Base-by-base conservation (phyloP, 2,888 invertebrate species). In the Marasmarcha lunaedactyla region DNA sequence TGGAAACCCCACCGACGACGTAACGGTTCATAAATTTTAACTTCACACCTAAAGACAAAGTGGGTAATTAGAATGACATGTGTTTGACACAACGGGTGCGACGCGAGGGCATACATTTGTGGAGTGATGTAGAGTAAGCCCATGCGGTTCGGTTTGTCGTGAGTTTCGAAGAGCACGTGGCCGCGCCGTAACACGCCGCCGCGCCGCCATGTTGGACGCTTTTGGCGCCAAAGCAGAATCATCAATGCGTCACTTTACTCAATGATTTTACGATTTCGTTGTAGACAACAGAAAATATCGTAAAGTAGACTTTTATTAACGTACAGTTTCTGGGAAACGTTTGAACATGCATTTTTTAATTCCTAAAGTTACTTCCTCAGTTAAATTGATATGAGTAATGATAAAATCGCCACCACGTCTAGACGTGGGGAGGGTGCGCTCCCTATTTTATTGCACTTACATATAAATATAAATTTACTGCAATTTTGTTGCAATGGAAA, bases 181-280 rank as follows among this genome's bases (percentile, higher is more conserved):
- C 57, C 38, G 56, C 57, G n/a, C 4, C 25, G 9, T 9, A 5
- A 25, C 25, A n/a, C n/a, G n/a, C n/a, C n/a, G n/a, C n/a, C 20
- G 20, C 30, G 30, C n/a, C 65, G 69, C 73, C 74, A 71, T 73
- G 55, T 71, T 74, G 51, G 37, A 42, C 36, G 40, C 41, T 52
- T 62, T 67, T 66, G 62, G 65, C 68, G 68, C 61, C 58, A 64
- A 63, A 53, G 37, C 40, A 20, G 20, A 34, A 15, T 15, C 30
- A 20, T 20, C 20, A 20, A 20, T 20, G 20, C 20, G 3, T 3
- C 20, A 20, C 7, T 20, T 20, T 20, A 20, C n/a, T 20, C 20
- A 20, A 20, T 20, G 20, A 20, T 20, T 20, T 20, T 20, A 20
- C 20, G 20, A 20, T 20, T n/a, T n/a, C n/a, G n/a, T n/a, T n/a